Evolutionary conservation across 2,888 invertebrate genomes (phyloP).

Genomic region (Epinotia demarniana): DNA sequence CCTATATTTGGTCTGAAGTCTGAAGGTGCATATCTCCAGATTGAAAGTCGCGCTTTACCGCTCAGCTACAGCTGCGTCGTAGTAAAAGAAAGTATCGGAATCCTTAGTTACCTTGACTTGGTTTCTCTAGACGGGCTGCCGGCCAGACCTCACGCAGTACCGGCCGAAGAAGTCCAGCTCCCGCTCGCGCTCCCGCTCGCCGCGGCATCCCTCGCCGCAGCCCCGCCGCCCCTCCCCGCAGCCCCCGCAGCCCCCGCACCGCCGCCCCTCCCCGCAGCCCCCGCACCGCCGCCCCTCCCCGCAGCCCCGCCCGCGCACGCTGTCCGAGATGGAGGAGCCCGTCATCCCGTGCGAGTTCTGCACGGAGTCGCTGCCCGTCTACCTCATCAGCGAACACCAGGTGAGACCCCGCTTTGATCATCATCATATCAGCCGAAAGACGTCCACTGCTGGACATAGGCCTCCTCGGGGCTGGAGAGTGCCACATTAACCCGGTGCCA

Average conservation of each 20-base stretch:
- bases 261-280: constrained; percentile 3
- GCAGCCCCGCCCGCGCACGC: constrained; percentile 28
- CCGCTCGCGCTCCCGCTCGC: constrained; percentile 27
- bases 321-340: constrained; percentile 52
- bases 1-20: no score
- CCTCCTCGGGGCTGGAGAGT: no score
- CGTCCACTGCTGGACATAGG: no score
- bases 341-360: constrained; percentile 81
- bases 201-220: not conserved
- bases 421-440: no score
- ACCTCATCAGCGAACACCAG: constrained; percentile 75
- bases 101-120: no score
- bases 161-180: constrained; percentile 43
- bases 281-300: constrained; percentile 29
- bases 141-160: constrained; percentile 66
- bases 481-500: no score
- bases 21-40: no score
- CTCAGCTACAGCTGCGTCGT: no score
- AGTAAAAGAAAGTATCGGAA: not conserved
- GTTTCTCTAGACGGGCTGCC: constrained; percentile 67
- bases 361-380: constrained; percentile 67
- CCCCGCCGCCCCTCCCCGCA: not conserved
- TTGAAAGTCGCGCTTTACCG: no score
- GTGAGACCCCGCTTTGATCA: constrained; percentile 50
- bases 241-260: constrained; percentile 16